Conservation (phyloP, 2,797 vertebrate genomes). For the Naso thynnoides region DNA sequence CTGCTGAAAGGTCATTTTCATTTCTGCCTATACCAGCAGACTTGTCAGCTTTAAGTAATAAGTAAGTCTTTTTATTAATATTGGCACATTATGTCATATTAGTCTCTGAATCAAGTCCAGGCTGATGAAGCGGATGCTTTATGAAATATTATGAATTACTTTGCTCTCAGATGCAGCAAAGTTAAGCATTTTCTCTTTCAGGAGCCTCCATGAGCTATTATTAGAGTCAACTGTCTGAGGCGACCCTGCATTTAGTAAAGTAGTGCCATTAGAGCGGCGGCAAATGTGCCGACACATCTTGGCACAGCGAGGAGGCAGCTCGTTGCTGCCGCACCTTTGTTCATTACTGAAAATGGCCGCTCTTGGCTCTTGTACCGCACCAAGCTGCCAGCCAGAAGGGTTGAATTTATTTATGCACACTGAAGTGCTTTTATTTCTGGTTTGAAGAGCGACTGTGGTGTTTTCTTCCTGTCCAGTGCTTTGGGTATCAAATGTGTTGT, state of each 20-base stretch:
- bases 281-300: conserved; percentile 75
- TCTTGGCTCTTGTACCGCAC: conserved; percentile 62
- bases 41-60: conserved; percentile 14
- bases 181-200: conserved; percentile 38
- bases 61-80: conserved; percentile 18
- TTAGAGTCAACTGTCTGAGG: conserved; percentile 51
- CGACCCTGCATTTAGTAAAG: conserved; percentile 68
- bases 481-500: conserved; percentile 37
- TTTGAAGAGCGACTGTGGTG: conserved; percentile 58
- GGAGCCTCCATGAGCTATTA: conserved; percentile 37
- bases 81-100: conserved; percentile 19
- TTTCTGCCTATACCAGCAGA: conserved; percentile 3
- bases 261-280: conserved; percentile 53
- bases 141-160: conserved; percentile 18
- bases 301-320: conserved; percentile 47
- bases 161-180: conserved; percentile 38
- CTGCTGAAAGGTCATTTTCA: conserved; percentile 6
- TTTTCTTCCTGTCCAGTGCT: conserved; percentile 42
- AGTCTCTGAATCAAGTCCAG: conserved; percentile 26
- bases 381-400: conserved; percentile 60
- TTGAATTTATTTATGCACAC: conserved; percentile 71
- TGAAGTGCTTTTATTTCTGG: conserved; percentile 57
- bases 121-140: conserved; percentile 5
- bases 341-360: conserved; percentile 68
- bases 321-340: conserved; percentile 56